These are phyloP conservation scores for Odontesthes bonariensis DNA, from an alignment of 2,113 vertebrate genomes.

Conservation along the genomic window DNA sequence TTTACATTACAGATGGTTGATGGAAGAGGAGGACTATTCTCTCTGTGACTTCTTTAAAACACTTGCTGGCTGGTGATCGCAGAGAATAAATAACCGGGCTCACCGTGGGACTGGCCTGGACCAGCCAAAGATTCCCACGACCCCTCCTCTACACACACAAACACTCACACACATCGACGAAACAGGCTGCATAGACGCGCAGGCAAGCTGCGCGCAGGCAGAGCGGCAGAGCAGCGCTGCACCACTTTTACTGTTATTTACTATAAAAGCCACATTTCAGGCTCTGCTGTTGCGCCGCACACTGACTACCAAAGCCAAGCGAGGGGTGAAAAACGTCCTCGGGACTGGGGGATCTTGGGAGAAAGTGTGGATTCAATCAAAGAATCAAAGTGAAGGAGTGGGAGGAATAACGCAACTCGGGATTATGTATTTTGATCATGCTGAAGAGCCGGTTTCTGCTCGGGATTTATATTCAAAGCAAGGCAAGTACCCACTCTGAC, in stretches of 20 bases:
- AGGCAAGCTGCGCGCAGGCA: slow-evolving; percentile 41
- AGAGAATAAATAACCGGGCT: slow-evolving; percentile 74
- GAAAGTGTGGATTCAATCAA: slow-evolving; percentile 58
- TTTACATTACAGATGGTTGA: not conserved
- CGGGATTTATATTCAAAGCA: slow-evolving; percentile 55
- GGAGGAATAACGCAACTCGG: slow-evolving; percentile 51
- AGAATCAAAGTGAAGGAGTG: slow-evolving; percentile 59
- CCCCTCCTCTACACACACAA: slow-evolving; percentile 68
- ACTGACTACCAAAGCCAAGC: slow-evolving; percentile 3
- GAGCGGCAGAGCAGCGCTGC: slow-evolving; percentile 67
- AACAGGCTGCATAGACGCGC: slow-evolving; percentile 60
- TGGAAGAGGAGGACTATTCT: not conserved
- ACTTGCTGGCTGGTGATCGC: slow-evolving; percentile 43
- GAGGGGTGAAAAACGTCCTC: not conserved
- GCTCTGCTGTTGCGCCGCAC: slow-evolving; percentile 32
- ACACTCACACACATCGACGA: slow-evolving; percentile 30
- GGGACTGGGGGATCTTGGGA: slow-evolving; percentile 19
- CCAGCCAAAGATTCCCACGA: slow-evolving; percentile 80
- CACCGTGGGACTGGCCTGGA: slow-evolving; percentile 78
- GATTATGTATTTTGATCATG: slow-evolving; percentile 64
- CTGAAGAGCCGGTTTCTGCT: slow-evolving; percentile 59
- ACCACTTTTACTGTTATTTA: slow-evolving; percentile 68
- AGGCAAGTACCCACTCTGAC: slow-evolving; percentile 69
- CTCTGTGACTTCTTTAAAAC: not conserved
- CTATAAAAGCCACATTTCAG: slow-evolving; percentile 43